Conservation (phyloP, 1,140 invertebrate species). For the Aphidius gifuensis region DNA sequence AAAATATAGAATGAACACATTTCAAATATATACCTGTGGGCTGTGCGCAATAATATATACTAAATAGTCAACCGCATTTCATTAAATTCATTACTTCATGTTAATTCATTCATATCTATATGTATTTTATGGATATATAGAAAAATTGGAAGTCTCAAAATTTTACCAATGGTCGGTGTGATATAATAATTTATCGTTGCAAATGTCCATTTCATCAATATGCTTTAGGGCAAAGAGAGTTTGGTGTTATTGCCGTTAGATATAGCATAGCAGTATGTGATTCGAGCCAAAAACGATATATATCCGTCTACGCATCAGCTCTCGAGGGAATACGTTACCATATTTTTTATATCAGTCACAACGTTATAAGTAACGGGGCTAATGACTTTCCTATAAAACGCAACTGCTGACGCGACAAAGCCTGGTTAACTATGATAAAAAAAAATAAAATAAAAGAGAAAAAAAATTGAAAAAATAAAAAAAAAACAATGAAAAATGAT, state of each 20-base stretch:
- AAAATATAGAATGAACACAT: too few relatives aligned
- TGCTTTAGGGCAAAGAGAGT: background rate
- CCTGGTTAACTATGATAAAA: background rate
- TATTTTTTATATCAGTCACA: constrained; percentile 24
- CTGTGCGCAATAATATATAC: too few relatives aligned
- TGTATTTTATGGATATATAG: too few relatives aligned
- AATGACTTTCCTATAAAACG: constrained; percentile 32
- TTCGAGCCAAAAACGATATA: constrained; percentile 27
- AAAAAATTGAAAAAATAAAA: constrained; percentile 6
- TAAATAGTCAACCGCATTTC: too few relatives aligned
- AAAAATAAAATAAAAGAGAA: constrained; percentile 14
- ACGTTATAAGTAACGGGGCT: constrained; percentile 27
- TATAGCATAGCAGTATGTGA: background rate
- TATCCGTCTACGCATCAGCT: constrained; percentile 11
- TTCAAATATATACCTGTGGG: too few relatives aligned
- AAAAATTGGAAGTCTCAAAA: background rate
- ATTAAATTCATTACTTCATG: too few relatives aligned
- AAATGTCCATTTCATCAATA: background rate
- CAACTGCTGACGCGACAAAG: constrained; percentile 21
- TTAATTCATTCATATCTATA: too few relatives aligned
- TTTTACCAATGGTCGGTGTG: constrained; percentile 3
- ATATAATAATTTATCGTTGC: constrained; percentile 16
- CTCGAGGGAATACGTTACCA: constrained; percentile 16
- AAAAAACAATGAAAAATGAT: background rate
- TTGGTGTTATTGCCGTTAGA: background rate